These are phyloP conservation scores for Poeciliopsis turneri DNA, from an alignment of 2,797 vertebrate species.

Conservation along the genomic window DNA sequence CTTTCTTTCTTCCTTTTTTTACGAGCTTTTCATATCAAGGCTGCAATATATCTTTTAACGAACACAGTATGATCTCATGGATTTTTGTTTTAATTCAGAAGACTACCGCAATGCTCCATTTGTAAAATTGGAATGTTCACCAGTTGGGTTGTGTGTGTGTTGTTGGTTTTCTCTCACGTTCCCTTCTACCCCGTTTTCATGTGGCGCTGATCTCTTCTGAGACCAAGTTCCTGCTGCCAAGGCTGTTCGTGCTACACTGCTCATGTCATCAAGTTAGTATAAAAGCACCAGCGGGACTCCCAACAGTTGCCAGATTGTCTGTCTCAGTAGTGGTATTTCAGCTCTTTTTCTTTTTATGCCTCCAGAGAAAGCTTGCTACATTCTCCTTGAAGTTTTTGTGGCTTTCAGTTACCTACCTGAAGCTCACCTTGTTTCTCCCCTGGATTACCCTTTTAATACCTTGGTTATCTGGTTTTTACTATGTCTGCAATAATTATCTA, in stretches of 20 bases:
- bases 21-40: not conserved
- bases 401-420: not conserved
- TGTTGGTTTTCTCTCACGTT: not conserved
- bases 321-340: not conserved
- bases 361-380: not conserved
- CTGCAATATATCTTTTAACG: not conserved
- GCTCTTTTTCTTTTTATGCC: not conserved
- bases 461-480: not conserved
- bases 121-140: not conserved
- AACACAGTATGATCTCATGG: not conserved
- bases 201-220: not conserved
- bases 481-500: constrained; percentile 1
- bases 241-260: not conserved
- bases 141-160: not conserved
- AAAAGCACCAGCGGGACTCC: not conserved
- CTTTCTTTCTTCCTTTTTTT: not conserved
- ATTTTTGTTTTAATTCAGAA: not conserved
- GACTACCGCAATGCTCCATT: not conserved
- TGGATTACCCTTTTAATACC: not conserved
- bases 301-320: not conserved
- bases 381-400: not conserved
- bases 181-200: not conserved
- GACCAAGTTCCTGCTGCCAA: not conserved
- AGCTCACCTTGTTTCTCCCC: not conserved
- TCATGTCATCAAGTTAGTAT: not conserved